phyloP scores from a whole-genome alignment of 2,888 invertebrate genomes.

The Cerceris rybyensis region DNA sequence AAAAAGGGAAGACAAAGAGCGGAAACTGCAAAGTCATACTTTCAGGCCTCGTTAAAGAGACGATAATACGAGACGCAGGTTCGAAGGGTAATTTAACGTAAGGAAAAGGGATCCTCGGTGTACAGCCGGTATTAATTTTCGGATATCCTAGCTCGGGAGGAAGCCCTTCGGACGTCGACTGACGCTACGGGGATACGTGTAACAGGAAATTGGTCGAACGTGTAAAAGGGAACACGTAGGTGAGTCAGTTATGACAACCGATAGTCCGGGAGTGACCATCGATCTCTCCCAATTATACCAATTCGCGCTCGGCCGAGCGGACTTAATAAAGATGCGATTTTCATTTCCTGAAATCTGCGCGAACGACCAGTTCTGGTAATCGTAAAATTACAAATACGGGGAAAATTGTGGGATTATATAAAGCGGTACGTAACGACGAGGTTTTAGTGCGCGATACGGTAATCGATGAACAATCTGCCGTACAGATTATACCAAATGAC shows the following conservation, averaged over 20 bases:
- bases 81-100: slow-evolving; percentile 36
- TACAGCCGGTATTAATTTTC: slow-evolving; percentile 46
- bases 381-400: background rate
- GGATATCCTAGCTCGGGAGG: slow-evolving; percentile 44
- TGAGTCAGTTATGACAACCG: slow-evolving; percentile 44
- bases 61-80: slow-evolving; percentile 7
- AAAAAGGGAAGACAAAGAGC: slow-evolving; percentile 9
- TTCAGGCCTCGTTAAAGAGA: slow-evolving; percentile 9
- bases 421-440: slow-evolving; percentile 24
- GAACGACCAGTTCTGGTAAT: background rate
- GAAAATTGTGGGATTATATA: slow-evolving; percentile 20
- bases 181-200: slow-evolving; percentile 14
- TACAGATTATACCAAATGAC: slow-evolving; percentile 25
- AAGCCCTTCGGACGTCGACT: slow-evolving; percentile 50
- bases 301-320: slow-evolving; percentile 6
- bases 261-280: slow-evolving; percentile 16
- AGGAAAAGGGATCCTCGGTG: slow-evolving; percentile 35
- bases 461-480: slow-evolving; percentile 43
- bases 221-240: slow-evolving; percentile 42
- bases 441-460: slow-evolving; percentile 24
- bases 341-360: slow-evolving; percentile 18
- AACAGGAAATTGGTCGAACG: slow-evolving; percentile 59
- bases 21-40: slow-evolving; percentile 7
- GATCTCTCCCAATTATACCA: slow-evolving; percentile 28
- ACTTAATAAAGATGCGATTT: slow-evolving; percentile 38